phyloP scores from a whole-genome alignment of 2,797 vertebrate genomes.

The Liparis tanakae region DNA sequence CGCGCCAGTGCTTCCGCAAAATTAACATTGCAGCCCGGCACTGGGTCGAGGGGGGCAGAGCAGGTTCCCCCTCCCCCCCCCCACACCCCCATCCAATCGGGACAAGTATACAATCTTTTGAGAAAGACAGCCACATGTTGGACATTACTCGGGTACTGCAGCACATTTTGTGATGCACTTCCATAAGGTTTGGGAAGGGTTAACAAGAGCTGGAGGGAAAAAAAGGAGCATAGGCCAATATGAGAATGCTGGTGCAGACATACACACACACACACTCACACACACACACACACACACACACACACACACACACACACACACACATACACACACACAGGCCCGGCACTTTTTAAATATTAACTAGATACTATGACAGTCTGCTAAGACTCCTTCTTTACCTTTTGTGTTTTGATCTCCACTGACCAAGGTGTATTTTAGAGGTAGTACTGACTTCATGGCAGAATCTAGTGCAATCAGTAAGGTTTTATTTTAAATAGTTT shows the following conservation, averaged over 20 bases:
- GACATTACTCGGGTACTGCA: not conserved
- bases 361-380: conserved; percentile 41
- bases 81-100: too few species aligned
- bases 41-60: conserved; percentile 2
- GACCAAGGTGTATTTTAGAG: not conserved
- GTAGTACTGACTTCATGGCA: not conserved
- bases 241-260: too few species aligned
- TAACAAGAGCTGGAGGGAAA: not conserved
- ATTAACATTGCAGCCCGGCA: conserved; percentile 54
- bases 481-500: too few species aligned
- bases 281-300: not conserved
- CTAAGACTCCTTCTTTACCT: conserved; percentile 19
- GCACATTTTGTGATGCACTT: not conserved
- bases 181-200: not conserved
- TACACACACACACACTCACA: conserved; percentile 18
- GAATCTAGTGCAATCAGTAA: not conserved
- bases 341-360: conserved; percentile 63
- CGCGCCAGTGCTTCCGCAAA: conserved; percentile 51
- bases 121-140: too few species aligned
- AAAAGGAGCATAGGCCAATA: not conserved
- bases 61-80: too few species aligned
- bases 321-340: conserved; percentile 8
- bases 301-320: conserved; percentile 12
- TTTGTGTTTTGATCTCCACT: conserved; percentile 16
- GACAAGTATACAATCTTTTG: not conserved